A percentile compares a stretch with the other conserved stretches of the same genome.
Evolutionary conservation across 2,888 invertebrate genomes (phyloP).

Genomic region (Parnassius apollo): DNA sequence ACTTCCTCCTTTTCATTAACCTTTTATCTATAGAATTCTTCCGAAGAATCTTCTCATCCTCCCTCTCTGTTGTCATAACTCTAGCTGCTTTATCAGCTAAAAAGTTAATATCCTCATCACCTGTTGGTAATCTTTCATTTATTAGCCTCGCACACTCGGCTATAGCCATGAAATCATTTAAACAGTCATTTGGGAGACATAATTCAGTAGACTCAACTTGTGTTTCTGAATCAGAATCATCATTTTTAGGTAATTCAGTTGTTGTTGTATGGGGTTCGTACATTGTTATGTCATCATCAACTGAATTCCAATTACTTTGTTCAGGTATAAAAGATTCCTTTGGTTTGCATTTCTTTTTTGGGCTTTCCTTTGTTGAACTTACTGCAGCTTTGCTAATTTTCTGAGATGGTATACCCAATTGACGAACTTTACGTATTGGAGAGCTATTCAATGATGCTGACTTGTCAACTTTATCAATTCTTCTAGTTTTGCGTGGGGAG

Average conservation of each 20-base stretch:
- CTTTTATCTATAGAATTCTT: slow-evolving; percentile 57
- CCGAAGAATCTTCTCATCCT: slow-evolving; percentile 43
- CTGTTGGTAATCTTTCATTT: slow-evolving; percentile 49
- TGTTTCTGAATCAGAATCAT: slow-evolving; percentile 70
- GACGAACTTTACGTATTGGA: slow-evolving; percentile 73
- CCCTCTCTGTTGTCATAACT: slow-evolving; percentile 69
- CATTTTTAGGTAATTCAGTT: slow-evolving; percentile 58
- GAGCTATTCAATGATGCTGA: slow-evolving; percentile 73
- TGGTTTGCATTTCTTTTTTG: slow-evolving; percentile 61
- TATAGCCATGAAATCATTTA: slow-evolving; percentile 72
- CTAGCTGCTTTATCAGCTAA: slow-evolving; percentile 70
- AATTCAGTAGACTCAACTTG: slow-evolving; percentile 68
- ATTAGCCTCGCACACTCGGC: slow-evolving; percentile 62
- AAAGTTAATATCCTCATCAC: slow-evolving; percentile 67
- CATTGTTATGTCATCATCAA: slow-evolving; percentile 74
- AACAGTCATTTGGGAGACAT: slow-evolving; percentile 70
- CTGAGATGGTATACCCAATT: slow-evolving; percentile 58
- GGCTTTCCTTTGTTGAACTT: slow-evolving; percentile 65
- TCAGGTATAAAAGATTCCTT: slow-evolving; percentile 55
- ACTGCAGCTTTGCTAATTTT: slow-evolving; percentile 54
- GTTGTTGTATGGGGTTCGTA: slow-evolving; percentile 75
- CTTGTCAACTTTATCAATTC: slow-evolving; percentile 72
- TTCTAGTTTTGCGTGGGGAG: slow-evolving; percentile 70
- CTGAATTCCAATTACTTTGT: slow-evolving; percentile 50
- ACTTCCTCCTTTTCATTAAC: slow-evolving; percentile 60